Evolutionary conservation across 2,113 vertebrate species (phyloP).

Genomic region (Philantomba maxwellii): DNA sequence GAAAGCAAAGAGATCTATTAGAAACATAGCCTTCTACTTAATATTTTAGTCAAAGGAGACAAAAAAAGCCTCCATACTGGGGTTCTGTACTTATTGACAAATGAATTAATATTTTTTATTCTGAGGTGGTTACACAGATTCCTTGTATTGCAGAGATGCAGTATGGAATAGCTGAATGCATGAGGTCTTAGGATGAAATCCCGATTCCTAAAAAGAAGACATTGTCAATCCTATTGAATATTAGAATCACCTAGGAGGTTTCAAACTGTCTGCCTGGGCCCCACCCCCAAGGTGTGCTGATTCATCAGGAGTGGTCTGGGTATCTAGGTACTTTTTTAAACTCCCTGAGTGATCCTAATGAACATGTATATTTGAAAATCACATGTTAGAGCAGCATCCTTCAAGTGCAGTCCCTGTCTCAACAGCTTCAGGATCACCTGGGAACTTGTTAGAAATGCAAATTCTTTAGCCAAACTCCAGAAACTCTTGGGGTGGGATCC

Average conservation of each 20-base stretch:
- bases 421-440: not conserved
- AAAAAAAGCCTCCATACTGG: not conserved
- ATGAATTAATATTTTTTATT: slow-evolving; percentile 26
- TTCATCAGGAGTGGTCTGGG: not conserved
- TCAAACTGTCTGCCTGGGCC: not conserved
- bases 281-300: not conserved
- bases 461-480: not conserved
- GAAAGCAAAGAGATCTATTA: not conserved
- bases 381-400: not conserved
- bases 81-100: not conserved
- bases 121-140: not conserved
- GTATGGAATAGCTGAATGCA: not conserved
- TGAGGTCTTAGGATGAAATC: not conserved
- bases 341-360: not conserved
- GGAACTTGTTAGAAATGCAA: not conserved
- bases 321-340: not conserved
- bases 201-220: not conserved
- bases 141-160: not conserved
- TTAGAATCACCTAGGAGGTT: not conserved
- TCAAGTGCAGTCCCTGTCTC: not conserved
- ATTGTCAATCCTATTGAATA: not conserved
- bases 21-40: not conserved
- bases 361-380: not conserved
- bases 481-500: not conserved
- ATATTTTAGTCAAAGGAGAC: not conserved